Conservation (phyloP, 2,797 vertebrate species). For the Chelon auratus region DNA sequence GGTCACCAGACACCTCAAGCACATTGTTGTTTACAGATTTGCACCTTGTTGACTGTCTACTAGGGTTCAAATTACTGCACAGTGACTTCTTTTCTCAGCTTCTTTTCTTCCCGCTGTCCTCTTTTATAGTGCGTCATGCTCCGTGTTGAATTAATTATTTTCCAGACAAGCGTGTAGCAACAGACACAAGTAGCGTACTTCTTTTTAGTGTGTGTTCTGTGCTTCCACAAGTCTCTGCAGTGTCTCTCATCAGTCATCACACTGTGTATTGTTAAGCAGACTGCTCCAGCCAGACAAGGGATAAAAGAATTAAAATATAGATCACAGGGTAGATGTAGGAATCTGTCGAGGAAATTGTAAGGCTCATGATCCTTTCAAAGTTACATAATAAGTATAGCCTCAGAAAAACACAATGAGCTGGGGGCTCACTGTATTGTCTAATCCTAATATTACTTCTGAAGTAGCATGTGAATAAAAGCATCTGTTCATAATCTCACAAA, state of each 20-base stretch:
- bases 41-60: not conserved
- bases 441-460: slow-evolving; percentile 19
- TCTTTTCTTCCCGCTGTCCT: not conserved
- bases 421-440: slow-evolving; percentile 1
- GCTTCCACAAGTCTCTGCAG: slow-evolving; percentile 15
- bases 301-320: slow-evolving; percentile 40
- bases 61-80: no score
- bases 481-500: slow-evolving; percentile 26
- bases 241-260: slow-evolving; percentile 29
- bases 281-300: slow-evolving; percentile 31
- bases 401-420: slow-evolving; percentile 19
- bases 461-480: not conserved
- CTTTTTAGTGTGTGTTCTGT: slow-evolving; percentile 35
- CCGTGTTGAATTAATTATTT: slow-evolving; percentile 22
- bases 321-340: slow-evolving; percentile 36
- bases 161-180: slow-evolving; percentile 20
- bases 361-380: slow-evolving; percentile 23
- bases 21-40: not conserved
- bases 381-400: slow-evolving; percentile 12
- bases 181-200: slow-evolving; percentile 10
- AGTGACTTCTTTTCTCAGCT: no score
- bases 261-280: slow-evolving; percentile 31
- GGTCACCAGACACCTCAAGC: no score
- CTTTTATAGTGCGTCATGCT: slow-evolving; percentile 8
- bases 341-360: slow-evolving; percentile 14